These are phyloP conservation scores for Eudyptes chrysolophus DNA, from an alignment of 2,113 vertebrate genomes.

Conservation along the genomic window DNA sequence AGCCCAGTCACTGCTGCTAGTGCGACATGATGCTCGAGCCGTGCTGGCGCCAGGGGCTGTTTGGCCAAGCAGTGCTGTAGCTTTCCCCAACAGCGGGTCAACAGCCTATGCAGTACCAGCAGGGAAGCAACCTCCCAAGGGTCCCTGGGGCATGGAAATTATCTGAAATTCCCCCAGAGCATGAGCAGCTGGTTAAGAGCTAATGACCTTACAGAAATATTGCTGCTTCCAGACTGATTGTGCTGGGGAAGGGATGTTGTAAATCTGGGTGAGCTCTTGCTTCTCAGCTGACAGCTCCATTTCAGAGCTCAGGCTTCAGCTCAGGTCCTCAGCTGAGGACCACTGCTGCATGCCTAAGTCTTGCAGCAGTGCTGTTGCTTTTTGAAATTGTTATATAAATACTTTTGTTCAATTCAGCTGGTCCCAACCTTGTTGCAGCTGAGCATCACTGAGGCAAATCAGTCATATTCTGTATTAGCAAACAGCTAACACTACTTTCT, in stretches of 20 bases:
- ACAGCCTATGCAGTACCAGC: background rate
- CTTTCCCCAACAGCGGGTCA: fast-evolving
- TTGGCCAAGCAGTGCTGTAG: background rate
- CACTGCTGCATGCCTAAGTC: background rate
- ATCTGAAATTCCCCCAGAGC: background rate
- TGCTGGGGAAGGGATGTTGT: background rate
- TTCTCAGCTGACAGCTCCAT: background rate
- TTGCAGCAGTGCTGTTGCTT: background rate
- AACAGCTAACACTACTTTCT: background rate
- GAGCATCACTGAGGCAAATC: background rate
- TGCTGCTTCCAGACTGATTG: background rate
- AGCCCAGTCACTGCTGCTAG: background rate
- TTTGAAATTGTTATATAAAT: background rate
- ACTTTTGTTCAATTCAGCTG: background rate
- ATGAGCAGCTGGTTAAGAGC: background rate
- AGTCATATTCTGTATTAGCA: background rate
- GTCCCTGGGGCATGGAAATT: background rate
- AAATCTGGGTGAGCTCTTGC: background rate
- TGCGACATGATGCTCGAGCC: fast-evolving
- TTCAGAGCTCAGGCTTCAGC: background rate
- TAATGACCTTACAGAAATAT: background rate
- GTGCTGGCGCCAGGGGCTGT: background rate
- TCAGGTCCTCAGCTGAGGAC: background rate
- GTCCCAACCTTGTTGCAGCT: background rate
- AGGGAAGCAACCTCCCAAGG: background rate